Evolutionary conservation across 2,888 invertebrate species (phyloP).

Genomic region (Polydrusus tereticollis): DNA sequence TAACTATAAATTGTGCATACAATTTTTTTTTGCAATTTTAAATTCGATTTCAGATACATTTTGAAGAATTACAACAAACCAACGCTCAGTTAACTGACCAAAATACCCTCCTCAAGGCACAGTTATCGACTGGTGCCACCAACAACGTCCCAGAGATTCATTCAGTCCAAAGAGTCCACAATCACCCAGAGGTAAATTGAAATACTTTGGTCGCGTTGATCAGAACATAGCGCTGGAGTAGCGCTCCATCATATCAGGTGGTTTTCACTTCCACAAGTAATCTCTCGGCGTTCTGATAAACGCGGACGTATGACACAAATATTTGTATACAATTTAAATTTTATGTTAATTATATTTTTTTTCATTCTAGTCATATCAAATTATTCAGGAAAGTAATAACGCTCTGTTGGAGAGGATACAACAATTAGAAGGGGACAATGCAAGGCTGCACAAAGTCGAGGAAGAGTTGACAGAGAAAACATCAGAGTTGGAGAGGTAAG

Average conservation of each 20-base stretch:
- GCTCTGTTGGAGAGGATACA: slow-evolving; percentile 48
- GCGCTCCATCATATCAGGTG: too few relatives aligned
- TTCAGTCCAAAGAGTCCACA: slow-evolving; percentile 52
- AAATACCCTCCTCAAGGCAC: slow-evolving; percentile 85
- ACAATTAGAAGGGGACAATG: slow-evolving; percentile 58
- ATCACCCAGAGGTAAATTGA: not conserved
- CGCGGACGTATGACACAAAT: too few relatives aligned
- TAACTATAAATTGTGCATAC: not conserved
- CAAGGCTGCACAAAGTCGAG: slow-evolving; percentile 57
- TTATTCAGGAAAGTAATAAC: slow-evolving; percentile 16
- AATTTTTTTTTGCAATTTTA: not conserved
- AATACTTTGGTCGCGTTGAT: too few relatives aligned
- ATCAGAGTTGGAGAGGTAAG: slow-evolving; percentile 59
- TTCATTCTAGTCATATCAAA: slow-evolving; percentile 22
- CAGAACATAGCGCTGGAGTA: too few relatives aligned
- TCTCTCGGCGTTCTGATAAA: too few relatives aligned
- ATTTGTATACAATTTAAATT: too few relatives aligned
- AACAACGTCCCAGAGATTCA: slow-evolving; percentile 47
- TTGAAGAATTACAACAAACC: slow-evolving; percentile 78
- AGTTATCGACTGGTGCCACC: slow-evolving; percentile 67
- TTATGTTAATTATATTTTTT: slow-evolving; percentile 12
- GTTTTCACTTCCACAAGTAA: too few relatives aligned
- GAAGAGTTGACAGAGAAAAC: slow-evolving; percentile 53
- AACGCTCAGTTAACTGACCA: slow-evolving; percentile 87
- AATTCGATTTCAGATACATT: slow-evolving; percentile 64